phyloP scores from a whole-genome alignment of 2,113 vertebrate species.

The Willisornis vidua region DNA sequence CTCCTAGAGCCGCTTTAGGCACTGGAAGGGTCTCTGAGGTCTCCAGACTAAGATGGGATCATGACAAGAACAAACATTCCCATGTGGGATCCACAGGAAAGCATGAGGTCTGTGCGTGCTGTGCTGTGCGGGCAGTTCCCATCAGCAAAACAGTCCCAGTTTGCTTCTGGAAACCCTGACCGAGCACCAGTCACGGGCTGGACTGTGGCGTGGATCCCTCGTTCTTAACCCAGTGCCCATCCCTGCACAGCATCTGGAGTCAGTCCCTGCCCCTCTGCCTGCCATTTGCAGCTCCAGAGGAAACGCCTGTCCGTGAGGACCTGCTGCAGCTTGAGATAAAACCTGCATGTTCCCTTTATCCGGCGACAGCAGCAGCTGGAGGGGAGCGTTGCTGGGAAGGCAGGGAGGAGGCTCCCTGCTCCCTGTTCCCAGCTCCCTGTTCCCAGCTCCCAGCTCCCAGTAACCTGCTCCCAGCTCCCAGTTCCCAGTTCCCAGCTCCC shows the following conservation, averaged over 20 bases:
- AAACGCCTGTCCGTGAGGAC: neutral
- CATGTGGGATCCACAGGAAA: accelerated
- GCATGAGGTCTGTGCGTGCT: accelerated
- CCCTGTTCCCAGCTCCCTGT: too few relatives aligned
- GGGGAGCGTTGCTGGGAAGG: accelerated
- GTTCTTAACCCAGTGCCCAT: accelerated
- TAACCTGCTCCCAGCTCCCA: too few relatives aligned
- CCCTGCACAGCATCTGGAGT: accelerated
- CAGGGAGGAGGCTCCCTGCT: neutral
- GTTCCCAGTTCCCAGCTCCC: too few relatives aligned
- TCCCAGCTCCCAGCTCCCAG: too few relatives aligned
- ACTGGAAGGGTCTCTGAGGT: neutral
- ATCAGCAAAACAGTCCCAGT: neutral
- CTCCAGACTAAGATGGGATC: accelerated
- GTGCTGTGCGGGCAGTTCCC: neutral
- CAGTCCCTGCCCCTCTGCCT: neutral
- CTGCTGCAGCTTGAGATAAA: accelerated
- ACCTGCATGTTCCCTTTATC: neutral
- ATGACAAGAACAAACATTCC: too few relatives aligned
- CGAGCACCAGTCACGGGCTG: neutral
- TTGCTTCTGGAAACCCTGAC: neutral
- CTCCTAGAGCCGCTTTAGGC: neutral
- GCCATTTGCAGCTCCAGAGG: neutral
- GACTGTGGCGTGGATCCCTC: accelerated
- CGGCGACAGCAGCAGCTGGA: neutral